A percentile compares a stretch with the other conserved stretches of the same genome.
Conservation (phyloP, 2,113 vertebrate species). For the Pipa parva region DNA sequence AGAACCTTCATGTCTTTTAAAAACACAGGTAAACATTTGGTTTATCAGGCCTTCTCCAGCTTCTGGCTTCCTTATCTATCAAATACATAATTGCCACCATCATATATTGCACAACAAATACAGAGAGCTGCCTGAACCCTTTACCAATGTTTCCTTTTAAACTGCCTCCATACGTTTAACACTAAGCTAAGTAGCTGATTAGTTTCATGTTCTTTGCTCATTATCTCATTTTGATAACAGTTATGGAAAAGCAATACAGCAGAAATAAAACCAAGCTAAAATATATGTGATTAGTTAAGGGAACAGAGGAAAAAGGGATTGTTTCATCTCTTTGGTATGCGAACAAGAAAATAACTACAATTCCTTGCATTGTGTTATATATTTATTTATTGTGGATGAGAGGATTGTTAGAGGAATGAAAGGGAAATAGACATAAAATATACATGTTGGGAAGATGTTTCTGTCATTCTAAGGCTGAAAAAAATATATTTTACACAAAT, state of each 20-base stretch:
- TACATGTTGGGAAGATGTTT: too few relatives aligned
- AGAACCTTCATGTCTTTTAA: background rate
- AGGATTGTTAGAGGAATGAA: background rate
- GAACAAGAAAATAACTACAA: background rate
- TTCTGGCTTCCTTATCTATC: slow-evolving; percentile 61
- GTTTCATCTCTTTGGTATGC: background rate
- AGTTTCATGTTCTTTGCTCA: slow-evolving; percentile 62
- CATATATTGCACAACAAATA: slow-evolving; percentile 69
- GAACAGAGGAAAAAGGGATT: slow-evolving; percentile 42
- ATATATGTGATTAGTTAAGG: slow-evolving; percentile 63
- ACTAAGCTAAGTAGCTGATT: slow-evolving; percentile 68
- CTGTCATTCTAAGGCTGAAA: too few relatives aligned
- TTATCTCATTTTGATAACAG: slow-evolving; percentile 72
- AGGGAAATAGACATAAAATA: too few relatives aligned
- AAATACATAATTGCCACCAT: slow-evolving; percentile 74
- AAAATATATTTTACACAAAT: too few relatives aligned
- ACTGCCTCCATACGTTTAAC: slow-evolving; percentile 62
- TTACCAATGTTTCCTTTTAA: slow-evolving; percentile 63
- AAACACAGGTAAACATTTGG: background rate
- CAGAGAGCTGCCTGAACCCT: slow-evolving; percentile 54
- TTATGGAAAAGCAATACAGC: slow-evolving; percentile 69
- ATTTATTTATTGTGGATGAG: background rate
- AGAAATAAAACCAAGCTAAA: slow-evolving; percentile 58
- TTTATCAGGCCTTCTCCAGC: background rate
- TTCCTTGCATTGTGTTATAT: background rate